These are phyloP conservation scores for Capromys pilorides DNA, from an alignment of 2,797 vertebrate genomes.

Conservation along the genomic window DNA sequence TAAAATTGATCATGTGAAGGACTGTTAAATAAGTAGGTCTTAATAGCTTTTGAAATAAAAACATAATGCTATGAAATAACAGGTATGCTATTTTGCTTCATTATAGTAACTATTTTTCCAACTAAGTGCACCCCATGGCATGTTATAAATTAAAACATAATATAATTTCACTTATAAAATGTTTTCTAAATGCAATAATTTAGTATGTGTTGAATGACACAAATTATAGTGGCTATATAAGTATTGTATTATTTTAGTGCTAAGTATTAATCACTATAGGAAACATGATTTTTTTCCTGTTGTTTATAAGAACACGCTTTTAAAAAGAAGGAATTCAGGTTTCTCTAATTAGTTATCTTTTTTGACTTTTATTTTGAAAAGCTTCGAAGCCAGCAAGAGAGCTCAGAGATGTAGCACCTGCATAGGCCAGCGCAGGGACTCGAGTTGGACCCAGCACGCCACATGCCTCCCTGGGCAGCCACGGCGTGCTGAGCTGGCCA, in stretches of 20 bases:
- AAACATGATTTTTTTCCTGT: neutral
- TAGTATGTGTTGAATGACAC: neutral
- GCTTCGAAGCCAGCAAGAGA: too few relatives aligned
- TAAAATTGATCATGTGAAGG: neutral
- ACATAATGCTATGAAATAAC: neutral
- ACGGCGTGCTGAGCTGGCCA: too few relatives aligned
- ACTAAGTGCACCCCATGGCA: neutral
- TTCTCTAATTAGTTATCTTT: neutral
- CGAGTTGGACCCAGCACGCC: too few relatives aligned
- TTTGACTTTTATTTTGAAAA: neutral
- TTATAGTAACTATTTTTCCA: neutral
- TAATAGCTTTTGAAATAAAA: neutral
- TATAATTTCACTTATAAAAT: neutral
- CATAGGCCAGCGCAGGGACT: too few relatives aligned
- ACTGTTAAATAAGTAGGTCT: neutral
- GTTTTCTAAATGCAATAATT: neutral
- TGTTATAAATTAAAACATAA: neutral
- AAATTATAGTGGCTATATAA: neutral
- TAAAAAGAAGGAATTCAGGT: neutral
- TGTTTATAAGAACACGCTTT: neutral
- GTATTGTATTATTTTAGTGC: neutral
- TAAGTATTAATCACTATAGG: neutral
- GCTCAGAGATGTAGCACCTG: too few relatives aligned
- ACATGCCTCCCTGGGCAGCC: too few relatives aligned
- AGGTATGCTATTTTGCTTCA: neutral